Evolutionary conservation across 2,888 invertebrate species (phyloP).

Genomic region (Scrobipalpa atriplicella): DNA sequence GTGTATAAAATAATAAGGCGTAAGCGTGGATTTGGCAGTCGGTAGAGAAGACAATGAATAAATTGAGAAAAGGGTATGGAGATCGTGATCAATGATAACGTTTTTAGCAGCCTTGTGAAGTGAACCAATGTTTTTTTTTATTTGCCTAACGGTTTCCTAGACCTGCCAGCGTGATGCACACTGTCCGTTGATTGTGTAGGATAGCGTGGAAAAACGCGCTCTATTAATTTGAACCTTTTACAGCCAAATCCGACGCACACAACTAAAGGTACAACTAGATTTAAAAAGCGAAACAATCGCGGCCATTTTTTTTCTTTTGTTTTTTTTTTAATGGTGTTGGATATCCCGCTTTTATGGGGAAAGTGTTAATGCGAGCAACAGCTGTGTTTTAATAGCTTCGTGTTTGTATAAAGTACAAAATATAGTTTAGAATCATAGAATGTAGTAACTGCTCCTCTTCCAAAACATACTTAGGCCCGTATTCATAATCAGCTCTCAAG

Average conservation of each 20-base stretch:
- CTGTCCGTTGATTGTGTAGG: conserved; percentile 29
- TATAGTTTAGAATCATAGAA: not conserved
- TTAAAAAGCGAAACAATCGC: conserved; percentile 25
- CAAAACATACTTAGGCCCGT: no score
- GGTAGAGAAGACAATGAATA: no score
- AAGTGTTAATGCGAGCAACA: conserved; percentile 13
- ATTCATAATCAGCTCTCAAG: no score
- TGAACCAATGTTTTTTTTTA: not conserved
- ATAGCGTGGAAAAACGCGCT: conserved; percentile 27
- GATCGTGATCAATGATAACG: no score
- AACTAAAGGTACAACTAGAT: conserved; percentile 15
- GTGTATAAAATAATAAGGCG: no score
- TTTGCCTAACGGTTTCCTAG: not conserved
- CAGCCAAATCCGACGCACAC: conserved; percentile 24
- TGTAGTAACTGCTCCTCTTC: not conserved
- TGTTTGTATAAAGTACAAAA: not conserved
- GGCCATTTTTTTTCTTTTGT: conserved; percentile 6
- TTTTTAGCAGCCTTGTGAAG: no score
- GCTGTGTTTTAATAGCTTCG: not conserved
- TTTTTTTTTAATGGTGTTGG: conserved; percentile 15
- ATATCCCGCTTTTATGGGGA: conserved; percentile 10
- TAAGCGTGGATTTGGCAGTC: no score
- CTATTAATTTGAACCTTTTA: conserved; percentile 33
- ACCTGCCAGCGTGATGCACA: not conserved
- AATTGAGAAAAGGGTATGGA: no score